These are phyloP conservation scores for Rallus crepitans DNA, from an alignment of 2,797 vertebrate genomes.

Conservation along the genomic window DNA sequence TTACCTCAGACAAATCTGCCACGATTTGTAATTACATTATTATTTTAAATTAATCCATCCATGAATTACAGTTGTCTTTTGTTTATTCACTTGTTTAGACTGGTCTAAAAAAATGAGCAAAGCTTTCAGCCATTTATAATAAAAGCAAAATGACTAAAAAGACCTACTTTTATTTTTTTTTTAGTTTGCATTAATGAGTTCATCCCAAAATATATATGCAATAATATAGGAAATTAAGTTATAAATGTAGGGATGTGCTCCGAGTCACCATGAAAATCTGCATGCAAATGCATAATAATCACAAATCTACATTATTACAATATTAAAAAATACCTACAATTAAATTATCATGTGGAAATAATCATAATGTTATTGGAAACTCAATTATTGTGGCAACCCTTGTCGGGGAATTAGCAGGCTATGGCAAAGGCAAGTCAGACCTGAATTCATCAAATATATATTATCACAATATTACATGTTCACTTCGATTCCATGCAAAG, in stretches of 20 bases:
- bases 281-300: conserved; percentile 99
- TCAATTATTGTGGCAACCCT: conserved; percentile 99
- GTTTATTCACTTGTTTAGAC: conserved; percentile 75
- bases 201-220: conserved; percentile 93
- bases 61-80: conserved; percentile 79
- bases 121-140: conserved; percentile 81
- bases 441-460: conserved; percentile 99
- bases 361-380: conserved; percentile 99
- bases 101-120: conserved; percentile 77
- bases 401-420: conserved; percentile 99
- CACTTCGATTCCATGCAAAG: conserved; percentile 99
- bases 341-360: conserved; percentile 99
- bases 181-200: conserved; percentile 85
- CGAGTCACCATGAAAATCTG: conserved; percentile 93
- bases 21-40: conserved; percentile 78
- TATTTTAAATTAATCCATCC: conserved; percentile 80
- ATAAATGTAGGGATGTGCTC: conserved; percentile 96
- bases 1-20: conserved; percentile 78
- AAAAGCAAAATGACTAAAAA: conserved; percentile 80
- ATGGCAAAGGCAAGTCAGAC: conserved; percentile 98
- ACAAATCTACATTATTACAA: conserved; percentile 99
- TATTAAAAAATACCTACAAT: conserved; percentile 99
- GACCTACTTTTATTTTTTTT: conserved; percentile 72
- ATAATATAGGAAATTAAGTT: conserved; percentile 99
- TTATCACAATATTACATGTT: conserved; percentile 99